These are phyloP conservation scores for Porites evermanni DNA, from an alignment of 92 coral and sea anemone genomes.

Conservation along the genomic window DNA sequence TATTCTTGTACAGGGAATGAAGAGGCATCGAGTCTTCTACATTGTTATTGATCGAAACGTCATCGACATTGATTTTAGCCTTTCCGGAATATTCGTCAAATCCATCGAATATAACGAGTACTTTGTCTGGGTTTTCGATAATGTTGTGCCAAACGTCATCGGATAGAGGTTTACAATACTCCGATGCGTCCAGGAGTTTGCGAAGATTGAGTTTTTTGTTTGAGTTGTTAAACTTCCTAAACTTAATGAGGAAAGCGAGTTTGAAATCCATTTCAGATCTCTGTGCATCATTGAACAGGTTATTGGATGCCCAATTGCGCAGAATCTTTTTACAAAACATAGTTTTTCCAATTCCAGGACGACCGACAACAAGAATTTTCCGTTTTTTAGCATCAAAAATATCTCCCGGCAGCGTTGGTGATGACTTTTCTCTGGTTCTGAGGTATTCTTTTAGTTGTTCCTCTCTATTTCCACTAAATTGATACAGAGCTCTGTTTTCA, in stretches of 20 bases:
- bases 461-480: neutral
- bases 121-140: too few relatives aligned
- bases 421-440: constrained; percentile 4
- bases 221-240: neutral
- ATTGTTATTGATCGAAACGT: too few relatives aligned
- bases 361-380: too few relatives aligned
- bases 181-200: constrained; percentile 4
- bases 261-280: neutral
- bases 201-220: neutral
- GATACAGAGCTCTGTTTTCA: neutral
- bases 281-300: neutral
- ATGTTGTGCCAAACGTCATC: constrained; percentile 14
- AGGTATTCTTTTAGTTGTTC: neutral
- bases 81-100: neutral
- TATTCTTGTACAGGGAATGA: neutral
- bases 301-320: too few relatives aligned
- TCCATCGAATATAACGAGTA: constrained; percentile 59
- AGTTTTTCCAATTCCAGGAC: too few relatives aligned
- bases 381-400: too few relatives aligned
- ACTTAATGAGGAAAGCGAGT: neutral
- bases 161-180: neutral
- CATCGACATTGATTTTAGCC: too few relatives aligned
- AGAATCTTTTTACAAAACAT: too few relatives aligned
- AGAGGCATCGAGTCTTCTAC: constrained; percentile 5
- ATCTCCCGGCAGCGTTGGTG: neutral